These are phyloP conservation scores for Drosophila auraria DNA, from an alignment of 1,140 invertebrate genomes.

Conservation along the genomic window DNA sequence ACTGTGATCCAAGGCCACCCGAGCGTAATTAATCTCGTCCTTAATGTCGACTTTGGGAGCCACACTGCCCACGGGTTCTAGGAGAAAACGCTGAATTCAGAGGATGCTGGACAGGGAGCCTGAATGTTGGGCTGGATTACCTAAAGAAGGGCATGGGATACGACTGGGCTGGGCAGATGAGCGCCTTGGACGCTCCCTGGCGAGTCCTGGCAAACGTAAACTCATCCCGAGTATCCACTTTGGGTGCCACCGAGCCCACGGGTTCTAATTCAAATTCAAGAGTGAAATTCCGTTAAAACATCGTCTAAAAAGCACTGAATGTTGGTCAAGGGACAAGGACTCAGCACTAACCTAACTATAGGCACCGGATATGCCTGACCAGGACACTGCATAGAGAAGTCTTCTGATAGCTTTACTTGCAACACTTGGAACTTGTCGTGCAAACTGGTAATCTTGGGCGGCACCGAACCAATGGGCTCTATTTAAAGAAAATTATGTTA, in stretches of 20 bases:
- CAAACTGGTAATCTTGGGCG: slow-evolving; percentile 88
- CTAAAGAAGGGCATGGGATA: slow-evolving; percentile 88
- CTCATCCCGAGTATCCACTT: slow-evolving; percentile 87
- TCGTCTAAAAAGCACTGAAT: slow-evolving; percentile 28
- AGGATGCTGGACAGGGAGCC: background rate
- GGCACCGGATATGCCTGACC: slow-evolving; percentile 89
- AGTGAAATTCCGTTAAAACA: background rate
- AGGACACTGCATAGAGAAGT: slow-evolving; percentile 88
- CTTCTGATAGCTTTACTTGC: slow-evolving; percentile 86
- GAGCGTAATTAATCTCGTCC: slow-evolving; percentile 76
- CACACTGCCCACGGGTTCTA: slow-evolving; percentile 90
- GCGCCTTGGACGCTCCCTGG: slow-evolving; percentile 86
- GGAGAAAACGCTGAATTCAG: background rate
- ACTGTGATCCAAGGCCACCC: slow-evolving; percentile 80
- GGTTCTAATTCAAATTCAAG: slow-evolving; percentile 88
- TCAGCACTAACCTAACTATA: slow-evolving; percentile 87
- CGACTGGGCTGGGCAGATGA: slow-evolving; percentile 89
- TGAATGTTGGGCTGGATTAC: slow-evolving; percentile 80
- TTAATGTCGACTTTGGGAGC: slow-evolving; percentile 87
- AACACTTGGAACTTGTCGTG: slow-evolving; percentile 86
- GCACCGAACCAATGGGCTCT: slow-evolving; percentile 90
- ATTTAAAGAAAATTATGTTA: slow-evolving; percentile 40
- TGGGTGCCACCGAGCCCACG: slow-evolving; percentile 89
- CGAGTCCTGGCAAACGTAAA: slow-evolving; percentile 84
- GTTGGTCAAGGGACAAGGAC: slow-evolving; percentile 33